Evolutionary conservation across 1,140 invertebrate genomes (phyloP).

Genomic region (Cephus cinctus): DNA sequence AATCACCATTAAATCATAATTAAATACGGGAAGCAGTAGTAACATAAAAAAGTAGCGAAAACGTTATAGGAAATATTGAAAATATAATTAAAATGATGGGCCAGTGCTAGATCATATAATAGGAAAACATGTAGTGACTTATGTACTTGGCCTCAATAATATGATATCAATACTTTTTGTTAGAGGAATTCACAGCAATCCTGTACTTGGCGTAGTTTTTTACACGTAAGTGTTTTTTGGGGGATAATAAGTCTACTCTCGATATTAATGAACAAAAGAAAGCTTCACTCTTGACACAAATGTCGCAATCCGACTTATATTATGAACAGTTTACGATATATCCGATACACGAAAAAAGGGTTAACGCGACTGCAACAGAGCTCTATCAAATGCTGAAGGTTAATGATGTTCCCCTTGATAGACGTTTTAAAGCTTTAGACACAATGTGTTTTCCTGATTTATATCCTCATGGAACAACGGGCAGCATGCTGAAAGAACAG

Average conservation of each 20-base stretch:
- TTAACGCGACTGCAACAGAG: slow-evolving; percentile 14
- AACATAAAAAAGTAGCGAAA: too few species aligned
- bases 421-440: slow-evolving; percentile 11
- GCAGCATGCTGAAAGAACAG: slow-evolving; percentile 14
- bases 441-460: slow-evolving; percentile 18
- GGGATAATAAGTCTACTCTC: neutral
- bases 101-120: too few species aligned
- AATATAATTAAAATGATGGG: too few species aligned
- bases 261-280: slow-evolving; percentile 9
- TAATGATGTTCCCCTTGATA: slow-evolving; percentile 15
- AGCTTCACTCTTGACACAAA: slow-evolving; percentile 7
- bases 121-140: too few species aligned
- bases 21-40: too few species aligned
- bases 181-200: too few species aligned
- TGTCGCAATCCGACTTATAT: slow-evolving; percentile 3
- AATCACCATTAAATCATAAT: too few species aligned
- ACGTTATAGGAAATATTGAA: too few species aligned
- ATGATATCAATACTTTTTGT: too few species aligned
- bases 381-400: slow-evolving; percentile 12
- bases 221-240: too few species aligned
- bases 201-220: too few species aligned
- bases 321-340: slow-evolving; percentile 23
- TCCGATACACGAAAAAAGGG: slow-evolving; percentile 14
- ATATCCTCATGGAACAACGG: slow-evolving; percentile 17
- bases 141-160: too few species aligned